Conservation (phyloP, 2,113 vertebrate species). For the Hyaena hyaena region DNA sequence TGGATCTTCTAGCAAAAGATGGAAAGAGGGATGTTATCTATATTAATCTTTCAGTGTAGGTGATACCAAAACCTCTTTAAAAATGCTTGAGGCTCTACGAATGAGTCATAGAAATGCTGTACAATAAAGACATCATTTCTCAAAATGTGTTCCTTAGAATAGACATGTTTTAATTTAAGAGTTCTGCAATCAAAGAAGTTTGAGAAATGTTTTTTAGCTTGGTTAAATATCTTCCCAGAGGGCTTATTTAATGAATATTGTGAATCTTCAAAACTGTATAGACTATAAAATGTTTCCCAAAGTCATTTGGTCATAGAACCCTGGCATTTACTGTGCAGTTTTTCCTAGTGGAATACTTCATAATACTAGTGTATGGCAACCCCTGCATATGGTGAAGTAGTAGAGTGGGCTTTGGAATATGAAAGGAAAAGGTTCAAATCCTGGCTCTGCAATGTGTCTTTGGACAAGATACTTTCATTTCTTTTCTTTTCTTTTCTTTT, state of each 20-base stretch:
- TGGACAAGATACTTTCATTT: background rate
- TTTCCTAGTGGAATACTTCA: background rate
- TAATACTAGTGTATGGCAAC: background rate
- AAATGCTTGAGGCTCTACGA: background rate
- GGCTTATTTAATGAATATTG: background rate
- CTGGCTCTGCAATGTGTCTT: background rate
- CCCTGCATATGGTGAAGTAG: background rate
- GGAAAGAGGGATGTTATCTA: background rate
- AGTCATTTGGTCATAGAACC: background rate
- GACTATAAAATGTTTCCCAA: background rate
- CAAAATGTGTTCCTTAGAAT: background rate
- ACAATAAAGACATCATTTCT: background rate
- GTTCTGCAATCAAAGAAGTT: background rate
- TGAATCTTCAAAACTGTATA: background rate
- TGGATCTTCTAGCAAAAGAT: background rate
- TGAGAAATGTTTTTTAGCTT: slow-evolving; percentile 33
- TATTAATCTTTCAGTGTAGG: background rate
- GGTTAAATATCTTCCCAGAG: background rate
- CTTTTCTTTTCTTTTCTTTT: background rate
- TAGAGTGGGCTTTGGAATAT: background rate
- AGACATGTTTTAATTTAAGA: background rate
- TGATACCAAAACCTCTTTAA: background rate
- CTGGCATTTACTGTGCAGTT: background rate
- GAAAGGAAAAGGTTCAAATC: background rate
- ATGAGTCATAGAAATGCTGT: background rate